phyloP scores from a whole-genome alignment of 2,797 vertebrate species.

The Darevskia mixta region DNA sequence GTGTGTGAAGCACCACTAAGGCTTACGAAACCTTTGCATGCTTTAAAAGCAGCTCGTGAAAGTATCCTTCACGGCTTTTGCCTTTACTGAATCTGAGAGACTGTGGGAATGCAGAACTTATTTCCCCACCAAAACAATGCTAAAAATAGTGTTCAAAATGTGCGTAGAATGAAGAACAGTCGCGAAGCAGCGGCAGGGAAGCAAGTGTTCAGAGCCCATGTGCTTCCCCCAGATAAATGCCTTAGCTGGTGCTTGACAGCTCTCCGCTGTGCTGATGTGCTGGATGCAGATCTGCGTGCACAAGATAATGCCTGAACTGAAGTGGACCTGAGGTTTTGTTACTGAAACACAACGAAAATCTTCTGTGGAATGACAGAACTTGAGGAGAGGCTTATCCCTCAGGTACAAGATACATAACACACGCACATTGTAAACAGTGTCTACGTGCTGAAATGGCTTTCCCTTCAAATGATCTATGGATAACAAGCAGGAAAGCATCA shows the following conservation, averaged over 20 bases:
- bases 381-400: neutral
- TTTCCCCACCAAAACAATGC: neutral
- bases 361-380: neutral
- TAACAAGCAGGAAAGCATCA: neutral
- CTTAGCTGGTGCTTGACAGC: neutral
- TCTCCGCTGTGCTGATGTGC: neutral
- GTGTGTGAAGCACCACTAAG: neutral
- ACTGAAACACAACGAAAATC: neutral
- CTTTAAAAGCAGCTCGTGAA: neutral
- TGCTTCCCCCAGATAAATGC: neutral
- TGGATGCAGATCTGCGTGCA: neutral
- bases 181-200: neutral
- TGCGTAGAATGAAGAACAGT: neutral
- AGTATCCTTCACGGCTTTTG: no score
- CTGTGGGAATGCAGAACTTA: neutral
- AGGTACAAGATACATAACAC: neutral
- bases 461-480: neutral
- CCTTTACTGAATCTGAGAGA: neutral
- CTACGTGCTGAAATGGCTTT: neutral
- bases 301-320: neutral
- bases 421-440: neutral
- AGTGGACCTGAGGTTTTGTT: neutral
- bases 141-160: neutral
- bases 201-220: neutral
- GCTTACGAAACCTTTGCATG: neutral